Evolutionary conservation across 1,140 invertebrate species (phyloP).

Genomic region (Ooceraea biroi): DNA sequence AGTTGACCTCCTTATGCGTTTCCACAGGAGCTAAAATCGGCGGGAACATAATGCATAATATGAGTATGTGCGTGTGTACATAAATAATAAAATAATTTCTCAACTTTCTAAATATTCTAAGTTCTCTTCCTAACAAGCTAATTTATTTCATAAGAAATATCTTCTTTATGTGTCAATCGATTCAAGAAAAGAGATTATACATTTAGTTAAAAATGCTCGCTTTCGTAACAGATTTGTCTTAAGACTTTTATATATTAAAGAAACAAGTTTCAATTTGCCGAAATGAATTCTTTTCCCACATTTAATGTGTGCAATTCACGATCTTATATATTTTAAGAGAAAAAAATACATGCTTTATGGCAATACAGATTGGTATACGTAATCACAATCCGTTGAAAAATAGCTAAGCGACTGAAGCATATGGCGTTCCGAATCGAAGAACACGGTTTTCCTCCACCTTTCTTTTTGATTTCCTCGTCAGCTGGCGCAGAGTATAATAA

Average conservation of each 20-base stretch:
- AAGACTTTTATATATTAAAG: background rate
- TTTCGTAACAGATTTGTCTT: background rate
- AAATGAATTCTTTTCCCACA: constrained; percentile 10
- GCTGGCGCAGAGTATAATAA: constrained; percentile 61
- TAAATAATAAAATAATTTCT: constrained; percentile 4
- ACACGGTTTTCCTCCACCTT: constrained; percentile 53
- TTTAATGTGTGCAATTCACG: constrained; percentile 47
- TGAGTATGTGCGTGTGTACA: background rate
- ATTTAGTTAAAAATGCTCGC: background rate
- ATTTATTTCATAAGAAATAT: background rate
- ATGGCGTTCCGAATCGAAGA: constrained; percentile 48
- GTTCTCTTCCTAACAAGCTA: background rate
- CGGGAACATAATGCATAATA: constrained; percentile 20
- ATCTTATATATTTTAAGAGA: constrained; percentile 22
- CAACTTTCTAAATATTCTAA: background rate
- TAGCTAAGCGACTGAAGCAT: constrained; percentile 54
- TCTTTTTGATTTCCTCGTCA: constrained; percentile 62
- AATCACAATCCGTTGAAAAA: constrained; percentile 54
- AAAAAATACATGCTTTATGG: constrained; percentile 10
- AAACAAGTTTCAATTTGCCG: background rate
- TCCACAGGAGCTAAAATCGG: constrained; percentile 25
- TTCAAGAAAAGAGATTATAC: background rate
- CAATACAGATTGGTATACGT: constrained; percentile 53
- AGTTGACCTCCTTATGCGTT: constrained; percentile 31
- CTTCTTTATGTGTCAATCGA: background rate